These are phyloP conservation scores for Sinodicranocentrus sp. DNA, from an alignment of 2,888 invertebrate species.

Conservation along the genomic window DNA sequence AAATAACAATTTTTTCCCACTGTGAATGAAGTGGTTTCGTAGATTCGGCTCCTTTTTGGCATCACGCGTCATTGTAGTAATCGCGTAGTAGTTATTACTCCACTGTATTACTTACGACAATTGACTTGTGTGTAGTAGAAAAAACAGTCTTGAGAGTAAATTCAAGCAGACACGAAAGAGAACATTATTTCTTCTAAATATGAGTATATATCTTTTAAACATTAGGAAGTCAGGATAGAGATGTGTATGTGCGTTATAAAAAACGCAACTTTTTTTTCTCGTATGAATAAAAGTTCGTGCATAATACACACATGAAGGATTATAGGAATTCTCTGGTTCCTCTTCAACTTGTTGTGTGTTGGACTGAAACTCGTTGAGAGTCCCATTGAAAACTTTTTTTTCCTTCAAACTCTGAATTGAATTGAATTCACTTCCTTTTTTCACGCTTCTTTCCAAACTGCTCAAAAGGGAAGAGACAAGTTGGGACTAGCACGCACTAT, in stretches of 20 bases:
- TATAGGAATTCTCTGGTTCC: not conserved
- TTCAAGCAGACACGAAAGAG: too few relatives aligned
- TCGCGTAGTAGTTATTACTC: not conserved
- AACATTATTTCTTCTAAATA: too few relatives aligned
- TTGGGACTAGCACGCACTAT: too few relatives aligned
- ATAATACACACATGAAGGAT: slow-evolving; percentile 3
- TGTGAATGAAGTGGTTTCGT: slow-evolving; percentile 43
- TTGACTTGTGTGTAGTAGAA: not conserved
- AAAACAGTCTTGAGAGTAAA: too few relatives aligned
- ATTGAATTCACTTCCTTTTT: slow-evolving; percentile 58
- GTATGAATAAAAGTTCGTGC: not conserved
- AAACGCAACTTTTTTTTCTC: not conserved
- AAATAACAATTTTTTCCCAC: not conserved
- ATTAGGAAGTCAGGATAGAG: too few relatives aligned
- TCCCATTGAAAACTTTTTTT: slow-evolving; percentile 39
- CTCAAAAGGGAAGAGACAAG: slow-evolving; percentile 21
- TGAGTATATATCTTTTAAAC: too few relatives aligned
- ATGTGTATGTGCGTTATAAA: slow-evolving; percentile 18
- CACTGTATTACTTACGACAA: not conserved
- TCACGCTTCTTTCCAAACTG: slow-evolving; percentile 53
- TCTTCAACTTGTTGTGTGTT: not conserved
- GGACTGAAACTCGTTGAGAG: slow-evolving; percentile 43
- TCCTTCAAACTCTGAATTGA: slow-evolving; percentile 39
- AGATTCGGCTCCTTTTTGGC: slow-evolving; percentile 20
- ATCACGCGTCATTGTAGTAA: slow-evolving; percentile 24